Percentiles rank a stretch among this genome's conserved stretches.
Evolutionary conservation across 2,113 vertebrate species (phyloP).

Genomic region (Seriola rivoliana): DNA sequence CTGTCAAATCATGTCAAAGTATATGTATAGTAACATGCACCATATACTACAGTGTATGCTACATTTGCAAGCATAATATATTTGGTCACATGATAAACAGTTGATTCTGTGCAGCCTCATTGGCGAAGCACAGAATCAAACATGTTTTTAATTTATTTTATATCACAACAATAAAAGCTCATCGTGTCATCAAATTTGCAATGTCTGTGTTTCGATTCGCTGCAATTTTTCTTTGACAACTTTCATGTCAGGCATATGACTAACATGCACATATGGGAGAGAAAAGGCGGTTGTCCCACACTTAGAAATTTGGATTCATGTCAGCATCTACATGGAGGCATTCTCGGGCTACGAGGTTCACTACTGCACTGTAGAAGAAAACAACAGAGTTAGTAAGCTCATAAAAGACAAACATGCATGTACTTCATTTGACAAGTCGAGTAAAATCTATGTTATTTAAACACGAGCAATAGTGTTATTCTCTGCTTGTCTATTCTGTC

Average conservation of each 20-base stretch:
- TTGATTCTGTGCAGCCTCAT: neutral
- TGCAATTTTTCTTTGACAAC: constrained; percentile 57
- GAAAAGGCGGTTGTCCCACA: constrained; percentile 27
- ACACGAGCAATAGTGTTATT: neutral
- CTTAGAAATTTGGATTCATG: constrained; percentile 68
- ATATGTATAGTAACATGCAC: neutral
- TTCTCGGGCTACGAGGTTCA: constrained; percentile 36
- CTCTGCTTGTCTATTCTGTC: too few species aligned
- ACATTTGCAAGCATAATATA: neutral
- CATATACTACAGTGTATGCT: neutral
- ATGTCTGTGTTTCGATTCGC: neutral
- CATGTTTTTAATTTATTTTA: neutral
- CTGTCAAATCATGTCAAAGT: constrained; percentile 20
- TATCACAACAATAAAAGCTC: neutral
- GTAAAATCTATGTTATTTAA: neutral
- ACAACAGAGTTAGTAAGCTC: constrained; percentile 49
- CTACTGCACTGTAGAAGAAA: constrained; percentile 47
- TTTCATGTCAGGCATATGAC: constrained; percentile 71
- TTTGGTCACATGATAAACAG: neutral
- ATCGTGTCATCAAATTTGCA: neutral
- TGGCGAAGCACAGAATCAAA: neutral
- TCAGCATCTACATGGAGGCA: constrained; percentile 59
- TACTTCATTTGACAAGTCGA: neutral
- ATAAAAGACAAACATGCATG: constrained; percentile 5
- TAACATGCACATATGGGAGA: constrained; percentile 41